A percentile compares a stretch with the other conserved stretches of the same genome.
phyloP scores from a whole-genome alignment of 2,888 invertebrate species.

The Trachelus iudaicus region DNA sequence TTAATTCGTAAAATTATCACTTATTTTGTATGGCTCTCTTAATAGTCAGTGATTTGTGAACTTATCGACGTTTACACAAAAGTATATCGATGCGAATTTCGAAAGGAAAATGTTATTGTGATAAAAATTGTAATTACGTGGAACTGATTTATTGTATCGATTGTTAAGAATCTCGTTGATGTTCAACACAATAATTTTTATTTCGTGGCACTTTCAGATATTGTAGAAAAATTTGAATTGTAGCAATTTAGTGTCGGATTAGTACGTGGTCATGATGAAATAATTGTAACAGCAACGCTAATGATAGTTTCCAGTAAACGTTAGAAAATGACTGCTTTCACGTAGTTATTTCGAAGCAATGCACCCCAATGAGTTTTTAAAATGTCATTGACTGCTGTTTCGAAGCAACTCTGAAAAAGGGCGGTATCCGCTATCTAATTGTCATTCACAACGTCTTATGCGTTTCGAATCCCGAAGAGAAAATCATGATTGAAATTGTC shows the following conservation, averaged over 20 bases:
- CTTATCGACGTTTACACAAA: neutral
- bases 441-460: conserved; percentile 36
- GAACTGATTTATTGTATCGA: neutral
- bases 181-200: neutral
- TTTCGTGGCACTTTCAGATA: neutral
- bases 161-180: neutral
- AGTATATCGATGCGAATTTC: neutral
- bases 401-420: conserved; percentile 26
- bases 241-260: neutral
- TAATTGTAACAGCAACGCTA: neutral
- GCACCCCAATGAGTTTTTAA: neutral
- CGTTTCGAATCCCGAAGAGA: conserved; percentile 41
- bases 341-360: neutral
- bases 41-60: neutral
- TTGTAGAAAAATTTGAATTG: neutral
- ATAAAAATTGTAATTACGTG: neutral
- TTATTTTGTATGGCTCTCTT: neutral
- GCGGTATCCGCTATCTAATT: conserved; percentile 49
- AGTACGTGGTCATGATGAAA: neutral
- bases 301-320: neutral
- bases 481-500: conserved; percentile 12
- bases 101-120: neutral
- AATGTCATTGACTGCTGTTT: neutral
- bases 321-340: neutral
- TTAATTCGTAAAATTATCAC: neutral